Conservation (phyloP, 1,140 invertebrate species). For the Oryctes rhinoceros region DNA sequence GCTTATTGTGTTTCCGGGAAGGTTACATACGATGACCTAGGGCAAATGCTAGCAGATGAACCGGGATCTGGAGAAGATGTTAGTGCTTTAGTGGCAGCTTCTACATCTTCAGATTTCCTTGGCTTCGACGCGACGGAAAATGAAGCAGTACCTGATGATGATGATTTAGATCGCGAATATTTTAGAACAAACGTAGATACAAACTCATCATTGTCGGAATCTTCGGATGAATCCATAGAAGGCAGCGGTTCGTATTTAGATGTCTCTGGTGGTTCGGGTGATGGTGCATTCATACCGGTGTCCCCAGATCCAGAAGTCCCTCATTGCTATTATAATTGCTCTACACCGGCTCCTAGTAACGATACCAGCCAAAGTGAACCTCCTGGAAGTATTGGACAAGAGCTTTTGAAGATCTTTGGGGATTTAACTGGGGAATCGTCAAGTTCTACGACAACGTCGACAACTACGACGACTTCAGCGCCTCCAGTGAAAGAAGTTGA, state of each 20-base stretch:
- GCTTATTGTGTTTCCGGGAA: slow-evolving; percentile 41
- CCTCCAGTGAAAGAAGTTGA: neutral
- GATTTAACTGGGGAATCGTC: slow-evolving; percentile 3
- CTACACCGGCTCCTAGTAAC: slow-evolving; percentile 58
- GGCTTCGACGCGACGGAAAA: neutral
- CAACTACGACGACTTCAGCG: neutral
- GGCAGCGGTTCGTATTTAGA: neutral
- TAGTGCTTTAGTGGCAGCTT: neutral
- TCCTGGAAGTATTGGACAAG: neutral
- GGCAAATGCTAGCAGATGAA: slow-evolving; percentile 45
- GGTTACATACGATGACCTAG: slow-evolving; percentile 29
- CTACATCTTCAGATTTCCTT: neutral
- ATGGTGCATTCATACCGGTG: neutral
- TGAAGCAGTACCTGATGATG: neutral
- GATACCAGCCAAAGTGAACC: neutral
- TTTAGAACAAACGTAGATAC: neutral
- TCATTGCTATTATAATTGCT: slow-evolving; percentile 58
- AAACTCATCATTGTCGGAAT: neutral
- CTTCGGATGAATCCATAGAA: neutral
- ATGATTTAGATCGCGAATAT: slow-evolving; percentile 39
- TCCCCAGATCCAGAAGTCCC: neutral
- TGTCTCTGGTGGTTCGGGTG: neutral
- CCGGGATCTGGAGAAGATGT: slow-evolving; percentile 42
- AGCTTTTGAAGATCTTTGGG: neutral
- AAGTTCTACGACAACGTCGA: neutral